Evolutionary conservation across 2,888 invertebrate genomes (phyloP).

Genomic region (Tricholauxania praeusta): DNA sequence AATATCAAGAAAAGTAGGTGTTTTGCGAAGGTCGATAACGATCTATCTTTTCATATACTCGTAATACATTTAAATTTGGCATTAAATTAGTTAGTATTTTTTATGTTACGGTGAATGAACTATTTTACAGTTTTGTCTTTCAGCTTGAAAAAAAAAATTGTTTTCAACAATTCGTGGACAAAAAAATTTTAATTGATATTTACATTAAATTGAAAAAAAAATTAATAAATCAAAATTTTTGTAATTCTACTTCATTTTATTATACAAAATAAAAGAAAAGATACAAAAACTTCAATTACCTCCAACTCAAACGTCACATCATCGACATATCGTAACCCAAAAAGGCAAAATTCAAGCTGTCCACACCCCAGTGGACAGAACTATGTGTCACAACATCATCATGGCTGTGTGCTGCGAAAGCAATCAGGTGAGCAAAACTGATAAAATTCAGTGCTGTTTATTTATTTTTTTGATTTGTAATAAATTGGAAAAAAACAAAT

Average conservation of each 20-base stretch:
- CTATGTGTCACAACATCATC: constrained; percentile 38
- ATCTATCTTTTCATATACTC: no score
- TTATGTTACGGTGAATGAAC: no score
- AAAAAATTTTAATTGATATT: neutral
- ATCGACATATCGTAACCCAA: constrained; percentile 51
- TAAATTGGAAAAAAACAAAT: no score
- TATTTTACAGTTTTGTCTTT: no score
- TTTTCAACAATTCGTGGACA: no score
- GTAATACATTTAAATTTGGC: no score
- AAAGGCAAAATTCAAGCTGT: constrained; percentile 59
- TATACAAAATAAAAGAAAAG: constrained; percentile 38
- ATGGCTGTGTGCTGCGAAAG: constrained; percentile 52
- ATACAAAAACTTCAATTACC: constrained; percentile 30
- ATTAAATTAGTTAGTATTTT: no score
- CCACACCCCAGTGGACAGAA: constrained; percentile 61
- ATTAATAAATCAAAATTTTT: neutral
- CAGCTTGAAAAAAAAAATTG: no score
- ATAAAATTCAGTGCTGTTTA: no score
- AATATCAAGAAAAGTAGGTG: no score
- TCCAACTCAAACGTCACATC: constrained; percentile 30
- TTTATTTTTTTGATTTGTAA: no score
- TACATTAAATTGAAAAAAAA: neutral
- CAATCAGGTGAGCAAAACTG: constrained; percentile 59
- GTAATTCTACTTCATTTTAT: neutral
- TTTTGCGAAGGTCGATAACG: no score